Evolutionary conservation across 2,797 vertebrate species (phyloP).

Genomic region (Bucorvus abyssinicus): DNA sequence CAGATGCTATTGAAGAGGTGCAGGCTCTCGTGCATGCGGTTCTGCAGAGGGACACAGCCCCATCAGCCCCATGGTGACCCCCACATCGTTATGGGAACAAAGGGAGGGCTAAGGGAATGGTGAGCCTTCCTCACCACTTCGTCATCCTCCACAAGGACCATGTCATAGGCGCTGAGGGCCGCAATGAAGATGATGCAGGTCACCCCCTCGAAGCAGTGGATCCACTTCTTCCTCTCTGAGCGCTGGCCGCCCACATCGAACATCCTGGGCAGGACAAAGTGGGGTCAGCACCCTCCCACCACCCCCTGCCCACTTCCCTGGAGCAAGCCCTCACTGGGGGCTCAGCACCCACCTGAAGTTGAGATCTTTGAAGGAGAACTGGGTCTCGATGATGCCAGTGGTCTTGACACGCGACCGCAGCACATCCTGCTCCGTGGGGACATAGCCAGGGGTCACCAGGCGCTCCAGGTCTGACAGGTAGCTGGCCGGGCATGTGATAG

Average conservation of each 20-base stretch:
- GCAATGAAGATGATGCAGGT: slow-evolving; percentile 99
- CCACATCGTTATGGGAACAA: rapidly evolving
- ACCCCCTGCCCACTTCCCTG: not conserved
- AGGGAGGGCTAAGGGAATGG: not conserved
- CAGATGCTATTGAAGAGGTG: slow-evolving; percentile 99
- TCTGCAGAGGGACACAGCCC: slow-evolving; percentile 73
- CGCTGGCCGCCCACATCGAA: slow-evolving; percentile 98
- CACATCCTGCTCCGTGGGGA: slow-evolving; percentile 96
- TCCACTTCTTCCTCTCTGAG: slow-evolving; percentile 98
- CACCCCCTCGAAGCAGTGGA: slow-evolving; percentile 98
- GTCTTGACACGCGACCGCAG: slow-evolving; percentile 97
- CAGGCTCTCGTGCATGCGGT: slow-evolving; percentile 98
- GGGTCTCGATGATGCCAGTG: slow-evolving; percentile 95
- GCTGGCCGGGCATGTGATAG: slow-evolving; percentile 46
- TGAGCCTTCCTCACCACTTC: slow-evolving; percentile 86
- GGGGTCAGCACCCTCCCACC: not conserved
- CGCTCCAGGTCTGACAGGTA: slow-evolving; percentile 93
- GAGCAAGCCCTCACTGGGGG: rapidly evolving
- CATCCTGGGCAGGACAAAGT: slow-evolving; percentile 81
- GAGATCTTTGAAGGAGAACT: slow-evolving; percentile 94
- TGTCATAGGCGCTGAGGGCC: slow-evolving; percentile 96
- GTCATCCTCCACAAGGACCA: slow-evolving; percentile 98
- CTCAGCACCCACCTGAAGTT: slow-evolving; percentile 85
- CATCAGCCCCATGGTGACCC: not conserved
- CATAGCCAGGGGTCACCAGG: slow-evolving; percentile 88